Evolutionary conservation across 2,113 vertebrate genomes (phyloP).

Genomic region (Actenoides hombroni): DNA sequence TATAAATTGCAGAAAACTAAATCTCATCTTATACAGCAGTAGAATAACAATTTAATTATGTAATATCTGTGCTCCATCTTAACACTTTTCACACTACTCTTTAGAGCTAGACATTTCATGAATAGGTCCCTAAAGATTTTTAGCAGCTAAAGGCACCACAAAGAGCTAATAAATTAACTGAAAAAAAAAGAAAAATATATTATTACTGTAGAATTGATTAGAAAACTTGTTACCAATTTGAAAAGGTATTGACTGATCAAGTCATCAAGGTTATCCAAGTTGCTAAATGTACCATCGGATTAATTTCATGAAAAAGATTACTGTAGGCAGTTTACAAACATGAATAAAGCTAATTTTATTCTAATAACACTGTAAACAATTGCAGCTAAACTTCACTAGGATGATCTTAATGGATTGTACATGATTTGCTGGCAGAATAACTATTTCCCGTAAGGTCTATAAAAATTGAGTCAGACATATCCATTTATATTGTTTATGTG

Average conservation of each 20-base stretch:
- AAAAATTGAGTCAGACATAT: neutral
- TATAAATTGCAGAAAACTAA: neutral
- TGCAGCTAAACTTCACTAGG: neutral
- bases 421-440: neutral
- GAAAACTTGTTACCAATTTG: neutral
- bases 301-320: neutral
- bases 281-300: neutral
- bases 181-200: neutral
- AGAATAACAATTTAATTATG: neutral
- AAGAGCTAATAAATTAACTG: neutral
- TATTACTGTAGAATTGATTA: neutral
- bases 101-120: neutral
- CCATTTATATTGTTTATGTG: neutral
- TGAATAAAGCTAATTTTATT: neutral
- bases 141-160: neutral
- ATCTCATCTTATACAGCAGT: neutral
- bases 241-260: neutral
- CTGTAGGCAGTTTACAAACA: neutral
- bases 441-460: neutral
- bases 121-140: neutral
- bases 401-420: neutral
- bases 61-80: neutral
- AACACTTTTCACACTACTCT: neutral
- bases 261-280: neutral
- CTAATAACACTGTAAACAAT: neutral